These are phyloP conservation scores for Sebastes taczanowskii DNA, from an alignment of 2,797 vertebrate genomes.

Conservation along the genomic window DNA sequence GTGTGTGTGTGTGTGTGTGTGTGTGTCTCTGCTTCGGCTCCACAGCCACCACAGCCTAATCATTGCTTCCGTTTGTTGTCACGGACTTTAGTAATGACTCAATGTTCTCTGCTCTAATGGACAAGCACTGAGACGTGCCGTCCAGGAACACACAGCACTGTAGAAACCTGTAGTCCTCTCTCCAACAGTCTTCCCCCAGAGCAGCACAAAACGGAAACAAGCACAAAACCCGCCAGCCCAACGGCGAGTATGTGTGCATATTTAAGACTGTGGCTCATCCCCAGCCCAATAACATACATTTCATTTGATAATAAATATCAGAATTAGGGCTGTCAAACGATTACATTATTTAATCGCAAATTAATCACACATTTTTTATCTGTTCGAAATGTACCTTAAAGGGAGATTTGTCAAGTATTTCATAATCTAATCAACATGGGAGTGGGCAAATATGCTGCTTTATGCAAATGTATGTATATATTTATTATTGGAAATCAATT, in stretches of 20 bases:
- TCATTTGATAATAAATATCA: background rate
- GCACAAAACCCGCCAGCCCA: background rate
- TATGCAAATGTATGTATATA: too few species aligned
- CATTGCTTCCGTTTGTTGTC: slow-evolving; percentile 48
- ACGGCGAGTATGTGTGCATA: background rate
- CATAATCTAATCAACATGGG: accelerated
- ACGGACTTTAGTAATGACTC: slow-evolving; percentile 40
- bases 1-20: background rate
- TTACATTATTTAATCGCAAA: too few species aligned
- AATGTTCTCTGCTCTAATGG: slow-evolving; percentile 49
- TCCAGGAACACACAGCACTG: slow-evolving; percentile 27
- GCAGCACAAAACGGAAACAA: slow-evolving; percentile 13
- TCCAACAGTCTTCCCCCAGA: background rate
- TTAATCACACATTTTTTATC: too few species aligned
- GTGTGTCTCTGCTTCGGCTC: slow-evolving; percentile 8
- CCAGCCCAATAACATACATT: background rate
- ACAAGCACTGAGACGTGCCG: slow-evolving; percentile 19
- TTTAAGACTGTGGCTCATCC: slow-evolving; percentile 2
- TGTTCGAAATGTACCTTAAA: too few species aligned
- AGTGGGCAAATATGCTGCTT: too few species aligned
- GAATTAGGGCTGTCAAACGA: background rate
- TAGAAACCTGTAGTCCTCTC: background rate
- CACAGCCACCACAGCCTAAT: slow-evolving; percentile 11
- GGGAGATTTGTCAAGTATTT: too few species aligned
- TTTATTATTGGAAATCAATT: too few species aligned